Evolutionary conservation across 1,140 invertebrate genomes (phyloP).

Genomic region (Parasteatoda tepidariorum): DNA sequence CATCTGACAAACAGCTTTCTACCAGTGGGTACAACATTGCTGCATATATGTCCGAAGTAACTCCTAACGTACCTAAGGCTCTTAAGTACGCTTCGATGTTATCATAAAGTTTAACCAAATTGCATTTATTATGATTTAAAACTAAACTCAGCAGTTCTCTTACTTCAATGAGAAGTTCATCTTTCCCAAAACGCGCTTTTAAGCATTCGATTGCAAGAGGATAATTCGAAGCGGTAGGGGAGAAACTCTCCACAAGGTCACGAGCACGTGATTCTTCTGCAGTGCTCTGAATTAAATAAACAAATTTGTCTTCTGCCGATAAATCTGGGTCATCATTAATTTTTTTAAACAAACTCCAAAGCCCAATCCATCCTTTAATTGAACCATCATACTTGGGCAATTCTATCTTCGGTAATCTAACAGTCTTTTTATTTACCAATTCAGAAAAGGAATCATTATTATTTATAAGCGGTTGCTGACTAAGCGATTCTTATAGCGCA

Average conservation of each 20-base stretch:
- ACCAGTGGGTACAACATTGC: background rate
- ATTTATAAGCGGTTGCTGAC: no score
- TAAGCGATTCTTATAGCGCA: no score
- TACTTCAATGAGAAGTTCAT: slow-evolving; percentile 48
- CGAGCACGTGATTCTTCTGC: background rate
- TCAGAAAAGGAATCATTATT: no score
- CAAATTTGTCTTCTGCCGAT: background rate
- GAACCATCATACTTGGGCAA: slow-evolving; percentile 64
- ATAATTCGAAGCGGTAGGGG: slow-evolving; percentile 53
- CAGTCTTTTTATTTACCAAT: no score
- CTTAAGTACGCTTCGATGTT: background rate
- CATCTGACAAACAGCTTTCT: background rate
- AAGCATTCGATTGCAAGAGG: slow-evolving; percentile 58
- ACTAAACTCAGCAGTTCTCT: background rate
- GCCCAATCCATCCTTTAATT: slow-evolving; percentile 64
- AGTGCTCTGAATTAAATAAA: background rate
- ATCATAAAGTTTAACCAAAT: background rate
- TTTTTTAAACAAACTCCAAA: slow-evolving; percentile 62
- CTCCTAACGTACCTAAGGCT: background rate
- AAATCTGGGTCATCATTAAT: background rate
- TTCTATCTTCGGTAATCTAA: slow-evolving; percentile 63
- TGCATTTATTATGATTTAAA: background rate
- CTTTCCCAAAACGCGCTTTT: slow-evolving; percentile 57
- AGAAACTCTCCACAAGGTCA: slow-evolving; percentile 60
- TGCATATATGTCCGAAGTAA: background rate